Percentiles rank a stretch among this genome's conserved stretches.
phyloP scores from a whole-genome alignment of 2,888 invertebrate species.

The Drosophila mettleri region DNA sequence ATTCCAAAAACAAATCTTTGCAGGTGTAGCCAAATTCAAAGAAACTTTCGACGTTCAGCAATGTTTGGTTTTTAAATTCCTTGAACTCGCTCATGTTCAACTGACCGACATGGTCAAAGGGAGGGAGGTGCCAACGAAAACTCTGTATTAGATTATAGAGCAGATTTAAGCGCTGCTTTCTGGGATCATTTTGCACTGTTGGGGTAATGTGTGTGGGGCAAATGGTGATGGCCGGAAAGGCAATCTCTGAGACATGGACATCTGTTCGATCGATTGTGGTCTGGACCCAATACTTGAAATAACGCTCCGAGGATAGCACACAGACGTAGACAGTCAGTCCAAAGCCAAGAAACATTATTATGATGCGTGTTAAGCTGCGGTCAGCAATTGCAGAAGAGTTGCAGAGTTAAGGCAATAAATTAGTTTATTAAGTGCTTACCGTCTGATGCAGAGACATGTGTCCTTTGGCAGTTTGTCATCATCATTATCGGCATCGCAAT shows the following conservation, averaged over 20 bases:
- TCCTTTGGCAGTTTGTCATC: slow-evolving; percentile 31
- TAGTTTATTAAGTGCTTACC: slow-evolving; percentile 38
- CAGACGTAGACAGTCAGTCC: slow-evolving; percentile 64
- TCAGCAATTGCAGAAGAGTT: slow-evolving; percentile 5
- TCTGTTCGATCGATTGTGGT: slow-evolving; percentile 80
- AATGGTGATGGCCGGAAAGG: slow-evolving; percentile 74
- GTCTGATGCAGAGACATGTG: slow-evolving; percentile 23
- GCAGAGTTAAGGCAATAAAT: slow-evolving; percentile 9
- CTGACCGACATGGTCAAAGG: not conserved
- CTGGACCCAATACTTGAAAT: slow-evolving; percentile 76
- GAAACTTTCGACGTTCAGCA: slow-evolving; percentile 23
- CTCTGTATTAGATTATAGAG: slow-evolving; percentile 45
- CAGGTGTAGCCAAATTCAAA: slow-evolving; percentile 42
- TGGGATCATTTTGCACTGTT: not conserved
- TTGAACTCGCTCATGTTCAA: slow-evolving; percentile 22
- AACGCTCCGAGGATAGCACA: slow-evolving; percentile 66
- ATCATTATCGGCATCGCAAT: slow-evolving; percentile 44
- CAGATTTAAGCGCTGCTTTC: not conserved
- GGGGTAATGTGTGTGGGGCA: slow-evolving; percentile 58
- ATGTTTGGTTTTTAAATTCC: slow-evolving; percentile 8
- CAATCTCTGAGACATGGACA: slow-evolving; percentile 77
- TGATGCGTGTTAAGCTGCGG: slow-evolving; percentile 44
- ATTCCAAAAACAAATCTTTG: slow-evolving; percentile 57
- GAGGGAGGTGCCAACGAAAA: slow-evolving; percentile 33
- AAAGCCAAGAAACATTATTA: slow-evolving; percentile 45